Percentiles rank a stretch among this genome's conserved stretches.
Evolutionary conservation across 2,888 invertebrate species (phyloP).

Genomic region (Drosophila differens): DNA sequence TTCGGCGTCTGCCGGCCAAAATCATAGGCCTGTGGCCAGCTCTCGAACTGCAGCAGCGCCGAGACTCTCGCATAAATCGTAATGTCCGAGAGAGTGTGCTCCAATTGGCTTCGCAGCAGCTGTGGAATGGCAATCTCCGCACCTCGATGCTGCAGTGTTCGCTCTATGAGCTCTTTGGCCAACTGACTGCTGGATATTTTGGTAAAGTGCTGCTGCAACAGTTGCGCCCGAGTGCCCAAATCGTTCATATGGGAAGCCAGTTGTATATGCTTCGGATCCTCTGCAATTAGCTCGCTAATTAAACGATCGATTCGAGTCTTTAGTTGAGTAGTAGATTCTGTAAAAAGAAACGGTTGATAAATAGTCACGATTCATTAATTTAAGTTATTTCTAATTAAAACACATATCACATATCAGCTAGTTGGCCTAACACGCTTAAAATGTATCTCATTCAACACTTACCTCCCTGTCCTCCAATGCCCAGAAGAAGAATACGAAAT

Average conservation of each 20-base stretch:
- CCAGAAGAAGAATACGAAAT: slow-evolving; percentile 65
- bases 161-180: slow-evolving; percentile 83
- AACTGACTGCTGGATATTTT: slow-evolving; percentile 82
- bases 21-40: slow-evolving; percentile 88
- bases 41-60: slow-evolving; percentile 86
- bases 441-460: slow-evolving; percentile 7
- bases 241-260: slow-evolving; percentile 75
- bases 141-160: slow-evolving; percentile 86
- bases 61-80: slow-evolving; percentile 88
- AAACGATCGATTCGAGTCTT: slow-evolving; percentile 67
- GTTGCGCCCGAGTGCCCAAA: slow-evolving; percentile 71
- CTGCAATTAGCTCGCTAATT: slow-evolving; percentile 68
- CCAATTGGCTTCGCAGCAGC: slow-evolving; percentile 83
- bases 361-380: background rate
- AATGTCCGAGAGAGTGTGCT: slow-evolving; percentile 88
- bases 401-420: background rate
- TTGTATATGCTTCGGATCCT: slow-evolving; percentile 75
- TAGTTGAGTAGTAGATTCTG: slow-evolving; percentile 40
- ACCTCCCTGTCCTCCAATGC: slow-evolving; percentile 68
- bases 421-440: background rate
- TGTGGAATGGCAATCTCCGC: slow-evolving; percentile 83
- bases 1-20: slow-evolving; percentile 82
- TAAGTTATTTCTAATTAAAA: background rate
- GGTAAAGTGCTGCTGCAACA: slow-evolving; percentile 81
- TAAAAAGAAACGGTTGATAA: background rate